A percentile compares a stretch with the other conserved stretches of the same genome.
phyloP scores from a whole-genome alignment of 2,113 vertebrate genomes.

The Thunnus thynnus region DNA sequence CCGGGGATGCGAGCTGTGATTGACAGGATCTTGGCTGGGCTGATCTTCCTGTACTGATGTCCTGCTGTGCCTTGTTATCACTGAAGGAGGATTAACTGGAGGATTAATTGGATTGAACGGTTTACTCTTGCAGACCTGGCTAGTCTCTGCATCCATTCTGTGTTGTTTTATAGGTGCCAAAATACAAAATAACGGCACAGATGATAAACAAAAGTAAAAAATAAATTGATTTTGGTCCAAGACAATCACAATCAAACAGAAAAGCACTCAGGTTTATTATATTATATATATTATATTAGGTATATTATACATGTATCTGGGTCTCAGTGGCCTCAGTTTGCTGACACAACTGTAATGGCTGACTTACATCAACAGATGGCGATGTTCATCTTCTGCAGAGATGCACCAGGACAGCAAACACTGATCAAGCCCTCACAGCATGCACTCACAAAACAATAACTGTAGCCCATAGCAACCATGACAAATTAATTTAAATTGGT shows the following conservation, averaged over 20 bases:
- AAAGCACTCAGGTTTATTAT: neutral
- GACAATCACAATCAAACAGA: neutral
- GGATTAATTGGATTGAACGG: conserved; percentile 46
- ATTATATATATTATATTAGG: too few species aligned
- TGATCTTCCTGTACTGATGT: conserved; percentile 44
- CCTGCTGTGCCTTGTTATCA: conserved; percentile 57
- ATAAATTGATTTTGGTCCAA: neutral
- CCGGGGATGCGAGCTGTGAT: conserved; percentile 50
- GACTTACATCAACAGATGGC: conserved; percentile 60
- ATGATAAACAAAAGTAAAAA: neutral
- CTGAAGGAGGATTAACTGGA: conserved; percentile 45
- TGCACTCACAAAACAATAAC: neutral
- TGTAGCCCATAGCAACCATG: neutral
- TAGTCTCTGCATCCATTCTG: neutral
- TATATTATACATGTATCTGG: too few species aligned
- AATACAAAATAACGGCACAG: neutral
- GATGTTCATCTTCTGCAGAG: conserved; percentile 34
- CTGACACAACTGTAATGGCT: conserved; percentile 20
- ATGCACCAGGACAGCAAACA: neutral
- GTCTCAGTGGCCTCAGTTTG: neutral
- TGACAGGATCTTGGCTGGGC: conserved; percentile 57
- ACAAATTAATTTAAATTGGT: neutral
- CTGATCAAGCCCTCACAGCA: neutral
- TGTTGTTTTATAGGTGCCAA: neutral
- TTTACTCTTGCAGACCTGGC: conserved; percentile 26